phyloP scores from a whole-genome alignment of 2,797 vertebrate species.

The Acipenser oxyrinchus region DNA sequence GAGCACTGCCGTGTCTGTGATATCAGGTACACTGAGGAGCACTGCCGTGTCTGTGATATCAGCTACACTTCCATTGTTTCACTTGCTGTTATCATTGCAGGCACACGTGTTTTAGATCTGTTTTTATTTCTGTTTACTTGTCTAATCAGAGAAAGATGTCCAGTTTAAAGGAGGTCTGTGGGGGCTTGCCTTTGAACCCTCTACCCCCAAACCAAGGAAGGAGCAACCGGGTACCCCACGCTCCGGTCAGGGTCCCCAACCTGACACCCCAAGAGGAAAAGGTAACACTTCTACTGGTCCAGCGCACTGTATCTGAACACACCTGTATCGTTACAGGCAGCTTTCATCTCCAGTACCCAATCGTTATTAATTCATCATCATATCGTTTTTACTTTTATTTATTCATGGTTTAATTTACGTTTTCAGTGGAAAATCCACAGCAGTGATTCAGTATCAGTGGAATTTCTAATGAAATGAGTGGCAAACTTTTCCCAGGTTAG shows the following conservation, averaged over 20 bases:
- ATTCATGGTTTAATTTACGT: neutral
- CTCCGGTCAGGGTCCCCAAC: conserved; percentile 73
- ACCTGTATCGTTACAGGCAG: neutral
- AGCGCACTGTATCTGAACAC: neutral
- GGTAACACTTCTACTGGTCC: conserved; percentile 58
- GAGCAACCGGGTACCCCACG: conserved; percentile 72
- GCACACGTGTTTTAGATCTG: neutral
- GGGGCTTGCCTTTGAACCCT: conserved; percentile 74
- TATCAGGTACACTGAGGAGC: too few relatives aligned
- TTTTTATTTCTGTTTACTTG: neutral
- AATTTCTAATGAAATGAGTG: too few relatives aligned
- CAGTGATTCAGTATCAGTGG: too few relatives aligned
- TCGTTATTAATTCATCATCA: too few relatives aligned
- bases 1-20: too few relatives aligned
- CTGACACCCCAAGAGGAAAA: conserved; percentile 73
- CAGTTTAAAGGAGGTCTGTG: conserved; percentile 71
- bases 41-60: too few relatives aligned
- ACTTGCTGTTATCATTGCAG: too few relatives aligned
- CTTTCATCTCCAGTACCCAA: neutral
- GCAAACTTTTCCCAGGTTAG: too few relatives aligned
- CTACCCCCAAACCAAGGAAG: conserved; percentile 75
- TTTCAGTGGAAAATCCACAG: neutral
- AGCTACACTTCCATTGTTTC: too few relatives aligned
- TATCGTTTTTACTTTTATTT: neutral
- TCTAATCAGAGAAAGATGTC: conserved; percentile 51